Base-by-base conservation (phyloP, 1,140 invertebrate genomes). In the Lepidotrigona ventralis region DNA sequence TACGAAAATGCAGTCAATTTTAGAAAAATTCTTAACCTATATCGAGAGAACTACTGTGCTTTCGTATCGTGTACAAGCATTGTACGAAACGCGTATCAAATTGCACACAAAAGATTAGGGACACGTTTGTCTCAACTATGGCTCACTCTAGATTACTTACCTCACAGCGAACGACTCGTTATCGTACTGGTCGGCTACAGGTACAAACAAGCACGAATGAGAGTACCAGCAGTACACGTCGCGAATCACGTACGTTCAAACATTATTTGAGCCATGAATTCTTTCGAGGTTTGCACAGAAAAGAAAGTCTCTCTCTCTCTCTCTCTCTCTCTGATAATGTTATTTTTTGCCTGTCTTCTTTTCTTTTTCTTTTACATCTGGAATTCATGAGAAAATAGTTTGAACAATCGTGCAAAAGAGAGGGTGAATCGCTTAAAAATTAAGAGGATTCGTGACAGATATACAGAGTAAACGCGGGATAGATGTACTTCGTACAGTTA, bases 181-280 rank as follows among this genome's bases (percentile, higher is more conserved):
- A 70, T 46, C 53, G 68, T 46, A 58, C n/a, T 15, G 78, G 51
- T 68, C 68, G 68, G 46, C 46, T 60, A 60, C 19, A 23, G 29
- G 39, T 23, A 74, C 6, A 19, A 53, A 53, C n/a, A 51, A 77
- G 19, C 58, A 21, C 17, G 21, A 58, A 26, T 33, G 33, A 39
- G 39, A 46, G 12, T 58, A 39, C 29, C 33, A 53, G 46, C n/a
- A 8, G 39, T 46, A 46, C 39, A 64, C 51, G 23, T n/a, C 17
- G 53, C 79, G 72, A 77, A 26, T 33, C 9, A 0, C 21, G 63
- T 58, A 58, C 46, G 75, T 72, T 26, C 17, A 17, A 19, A 69
- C 23, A 71, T 79, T 83, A 77, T 83, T 83, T 60, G 29, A 83
- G 76, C 75, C 76, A 72, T 72, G 56, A 79, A 79, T 39, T 26